A percentile compares a stretch with the other conserved stretches of the same genome.
Conservation (phyloP, 2,113 vertebrate genomes). For the Rhinogobius similis region DNA sequence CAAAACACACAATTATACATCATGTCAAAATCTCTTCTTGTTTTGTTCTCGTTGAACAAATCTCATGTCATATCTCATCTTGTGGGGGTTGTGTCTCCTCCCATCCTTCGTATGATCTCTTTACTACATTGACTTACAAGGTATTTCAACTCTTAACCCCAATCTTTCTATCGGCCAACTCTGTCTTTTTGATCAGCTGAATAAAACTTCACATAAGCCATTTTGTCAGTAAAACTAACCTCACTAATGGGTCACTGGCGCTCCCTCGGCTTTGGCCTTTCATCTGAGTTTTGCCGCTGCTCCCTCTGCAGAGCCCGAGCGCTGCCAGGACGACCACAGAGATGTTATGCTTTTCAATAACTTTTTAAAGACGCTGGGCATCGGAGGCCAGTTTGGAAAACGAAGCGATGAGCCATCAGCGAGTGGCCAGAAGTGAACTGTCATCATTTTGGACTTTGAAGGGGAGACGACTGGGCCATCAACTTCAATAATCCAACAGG, state of each 20-base stretch:
- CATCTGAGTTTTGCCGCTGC: slow-evolving; percentile 32
- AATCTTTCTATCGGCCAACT: too few species aligned
- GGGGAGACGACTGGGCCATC: slow-evolving; percentile 28
- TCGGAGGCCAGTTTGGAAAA: slow-evolving; percentile 58
- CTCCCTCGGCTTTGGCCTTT: slow-evolving; percentile 16
- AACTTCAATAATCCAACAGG: slow-evolving; percentile 11
- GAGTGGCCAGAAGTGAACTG: slow-evolving; percentile 41
- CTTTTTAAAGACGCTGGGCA: slow-evolving; percentile 55
- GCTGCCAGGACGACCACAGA: slow-evolving; percentile 40
- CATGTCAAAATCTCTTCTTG: too few species aligned
- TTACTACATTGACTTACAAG: background rate
- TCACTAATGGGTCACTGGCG: background rate
- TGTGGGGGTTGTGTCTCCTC: too few species aligned
- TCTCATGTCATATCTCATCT: too few species aligned
- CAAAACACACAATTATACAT: too few species aligned
- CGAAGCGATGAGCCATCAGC: slow-evolving; percentile 60
- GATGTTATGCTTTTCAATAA: slow-evolving; percentile 65
- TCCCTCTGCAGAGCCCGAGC: slow-evolving; percentile 24
- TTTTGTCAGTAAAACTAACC: background rate
- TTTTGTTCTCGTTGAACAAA: too few species aligned
- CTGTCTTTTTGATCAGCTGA: background rate
- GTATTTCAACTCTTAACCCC: too few species aligned
- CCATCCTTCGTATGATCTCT: too few species aligned
- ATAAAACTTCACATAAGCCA: background rate
- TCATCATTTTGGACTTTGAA: slow-evolving; percentile 53